These are phyloP conservation scores for Trachelipus rathkii DNA, from an alignment of 1,140 invertebrate species.

Conservation along the genomic window DNA sequence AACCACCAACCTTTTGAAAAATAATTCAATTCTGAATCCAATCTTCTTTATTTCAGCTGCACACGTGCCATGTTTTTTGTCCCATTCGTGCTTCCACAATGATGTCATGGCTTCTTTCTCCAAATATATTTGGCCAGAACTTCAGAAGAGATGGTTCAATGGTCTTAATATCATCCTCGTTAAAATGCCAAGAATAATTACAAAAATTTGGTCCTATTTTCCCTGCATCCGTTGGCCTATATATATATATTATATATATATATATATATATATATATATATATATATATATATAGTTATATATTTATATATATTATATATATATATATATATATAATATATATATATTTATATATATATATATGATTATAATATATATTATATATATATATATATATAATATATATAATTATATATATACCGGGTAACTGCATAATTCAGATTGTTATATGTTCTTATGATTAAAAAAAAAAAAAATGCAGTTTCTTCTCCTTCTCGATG, in stretches of 20 bases:
- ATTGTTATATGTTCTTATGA: too few relatives aligned
- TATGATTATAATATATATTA: too few relatives aligned
- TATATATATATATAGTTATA: neutral
- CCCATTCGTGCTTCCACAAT: constrained; percentile 79
- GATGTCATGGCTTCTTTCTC: constrained; percentile 55
- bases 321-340: too few relatives aligned
- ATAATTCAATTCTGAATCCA: constrained; percentile 68
- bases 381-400: too few relatives aligned
- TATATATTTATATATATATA: too few relatives aligned
- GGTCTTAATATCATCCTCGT: constrained; percentile 56
- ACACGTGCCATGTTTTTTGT: constrained; percentile 81
- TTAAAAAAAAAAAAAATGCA: too few relatives aligned
- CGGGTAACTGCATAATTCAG: too few relatives aligned
- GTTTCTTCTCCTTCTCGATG: too few relatives aligned
- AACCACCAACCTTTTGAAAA: constrained; percentile 53
- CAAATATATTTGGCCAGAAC: constrained; percentile 70
- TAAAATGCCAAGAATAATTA: constrained; percentile 63
- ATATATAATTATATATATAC: too few relatives aligned
- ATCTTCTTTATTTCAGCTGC: constrained; percentile 58
- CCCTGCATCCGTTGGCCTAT: constrained; percentile 64
- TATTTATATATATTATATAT: too few relatives aligned
- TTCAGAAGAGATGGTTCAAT: constrained; percentile 60
- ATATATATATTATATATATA: constrained; percentile 19
- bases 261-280: neutral
- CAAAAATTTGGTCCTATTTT: constrained; percentile 65